Evolutionary conservation across 2,888 invertebrate species (phyloP).

Genomic region (Lacanobia wlatinum): DNA sequence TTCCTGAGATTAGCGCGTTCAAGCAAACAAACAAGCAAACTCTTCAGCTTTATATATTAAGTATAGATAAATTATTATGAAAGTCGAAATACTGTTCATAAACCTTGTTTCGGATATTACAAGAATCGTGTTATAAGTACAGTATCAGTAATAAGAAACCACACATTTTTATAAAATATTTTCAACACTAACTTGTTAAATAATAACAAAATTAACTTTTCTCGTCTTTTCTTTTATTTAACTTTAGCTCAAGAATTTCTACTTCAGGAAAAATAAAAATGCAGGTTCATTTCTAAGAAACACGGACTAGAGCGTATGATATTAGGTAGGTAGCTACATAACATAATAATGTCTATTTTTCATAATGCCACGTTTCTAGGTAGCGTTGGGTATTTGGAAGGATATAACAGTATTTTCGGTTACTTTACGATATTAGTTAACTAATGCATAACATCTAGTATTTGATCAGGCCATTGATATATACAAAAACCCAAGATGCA

Average conservation of each 20-base stretch:
- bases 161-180: too few relatives aligned
- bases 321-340: conserved; percentile 6
- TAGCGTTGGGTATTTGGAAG: conserved; percentile 23
- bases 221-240: conserved; percentile 2
- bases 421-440: conserved; percentile 33
- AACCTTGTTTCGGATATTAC: too few relatives aligned
- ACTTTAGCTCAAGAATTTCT: too few relatives aligned
- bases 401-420: conserved; percentile 30
- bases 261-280: conserved; percentile 25
- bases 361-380: conserved; percentile 14
- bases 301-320: conserved; percentile 5
- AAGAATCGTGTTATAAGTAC: too few relatives aligned
- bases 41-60: too few relatives aligned
- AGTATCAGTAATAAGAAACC: too few relatives aligned
- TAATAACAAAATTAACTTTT: conserved; percentile 2
- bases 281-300: conserved; percentile 21
- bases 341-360: conserved; percentile 26
- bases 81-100: too few relatives aligned
- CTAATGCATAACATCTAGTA: background rate
- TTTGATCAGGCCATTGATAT: conserved; percentile 11
- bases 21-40: too few relatives aligned
- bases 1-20: too few relatives aligned
- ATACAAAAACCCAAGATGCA: too few relatives aligned
- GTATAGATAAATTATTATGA: too few relatives aligned
- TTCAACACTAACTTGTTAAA: too few relatives aligned